These are phyloP conservation scores for Chaetogeoica ovagalla DNA, from an alignment of 2,888 invertebrate genomes.

Conservation along the genomic window DNA sequence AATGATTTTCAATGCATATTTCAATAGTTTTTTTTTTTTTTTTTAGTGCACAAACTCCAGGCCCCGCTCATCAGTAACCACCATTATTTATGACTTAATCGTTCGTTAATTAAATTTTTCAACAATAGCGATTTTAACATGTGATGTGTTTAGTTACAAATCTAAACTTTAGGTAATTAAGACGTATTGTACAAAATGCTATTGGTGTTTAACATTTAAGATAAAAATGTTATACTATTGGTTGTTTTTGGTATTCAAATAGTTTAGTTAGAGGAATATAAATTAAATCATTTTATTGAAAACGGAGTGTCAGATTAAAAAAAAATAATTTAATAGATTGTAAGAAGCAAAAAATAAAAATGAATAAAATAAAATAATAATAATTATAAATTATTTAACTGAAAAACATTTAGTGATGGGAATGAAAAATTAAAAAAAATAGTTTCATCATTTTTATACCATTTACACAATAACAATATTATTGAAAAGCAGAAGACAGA, in stretches of 20 bases:
- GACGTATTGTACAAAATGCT: neutral
- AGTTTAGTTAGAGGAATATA: constrained; percentile 9
- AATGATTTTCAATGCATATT: too few relatives aligned
- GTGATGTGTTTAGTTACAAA: too few relatives aligned
- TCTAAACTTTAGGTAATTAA: too few relatives aligned
- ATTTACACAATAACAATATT: constrained; percentile 23
- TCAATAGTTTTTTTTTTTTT: too few relatives aligned
- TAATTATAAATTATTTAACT: constrained; percentile 21
- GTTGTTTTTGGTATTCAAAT: neutral
- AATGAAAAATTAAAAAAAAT: constrained; percentile 19
- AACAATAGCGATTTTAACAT: too few relatives aligned
- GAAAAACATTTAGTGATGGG: constrained; percentile 23
- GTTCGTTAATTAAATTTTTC: too few relatives aligned
- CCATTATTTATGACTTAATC: too few relatives aligned
- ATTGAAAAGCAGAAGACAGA: constrained; percentile 13
- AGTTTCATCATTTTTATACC: constrained; percentile 10
- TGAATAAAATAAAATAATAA: neutral
- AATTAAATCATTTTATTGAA: neutral
- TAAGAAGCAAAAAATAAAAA: constrained; percentile 17
- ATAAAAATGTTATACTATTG: neutral
- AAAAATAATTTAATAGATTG: constrained; percentile 18
- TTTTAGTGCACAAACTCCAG: too few relatives aligned
- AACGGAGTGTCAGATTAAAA: constrained; percentile 17
- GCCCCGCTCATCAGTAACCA: too few relatives aligned
- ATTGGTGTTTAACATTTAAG: neutral